phyloP scores from a whole-genome alignment of 2,888 invertebrate genomes.

The Protodeltote pygarga region DNA sequence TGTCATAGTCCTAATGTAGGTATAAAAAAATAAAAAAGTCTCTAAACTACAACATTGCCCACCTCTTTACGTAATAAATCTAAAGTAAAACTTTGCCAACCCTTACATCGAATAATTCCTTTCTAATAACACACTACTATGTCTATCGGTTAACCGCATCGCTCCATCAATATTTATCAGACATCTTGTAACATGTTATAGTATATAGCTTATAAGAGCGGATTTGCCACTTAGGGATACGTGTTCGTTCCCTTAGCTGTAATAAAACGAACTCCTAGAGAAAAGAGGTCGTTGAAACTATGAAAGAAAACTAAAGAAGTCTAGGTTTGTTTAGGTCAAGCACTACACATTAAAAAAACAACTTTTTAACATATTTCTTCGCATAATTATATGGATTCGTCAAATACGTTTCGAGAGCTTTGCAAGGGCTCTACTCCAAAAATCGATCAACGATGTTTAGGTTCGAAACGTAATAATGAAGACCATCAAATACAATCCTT shows the following conservation, averaged over 20 bases:
- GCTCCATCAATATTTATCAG: slow-evolving; percentile 39
- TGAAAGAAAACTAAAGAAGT: slow-evolving; percentile 12
- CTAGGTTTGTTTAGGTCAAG: background rate
- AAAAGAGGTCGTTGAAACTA: slow-evolving; percentile 24
- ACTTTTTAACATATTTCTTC: too few relatives aligned
- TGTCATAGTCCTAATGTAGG: too few relatives aligned
- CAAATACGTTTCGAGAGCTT: too few relatives aligned
- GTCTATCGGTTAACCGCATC: background rate
- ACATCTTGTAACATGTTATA: slow-evolving; percentile 33
- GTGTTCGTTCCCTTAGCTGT: slow-evolving; percentile 38
- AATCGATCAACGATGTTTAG: too few relatives aligned
- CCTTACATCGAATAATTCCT: too few relatives aligned
- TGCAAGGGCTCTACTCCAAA: too few relatives aligned
- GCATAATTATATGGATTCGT: too few relatives aligned
- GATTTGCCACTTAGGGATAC: slow-evolving; percentile 52
- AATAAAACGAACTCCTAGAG: slow-evolving; percentile 44
- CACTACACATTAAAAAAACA: too few relatives aligned
- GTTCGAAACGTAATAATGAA: too few relatives aligned
- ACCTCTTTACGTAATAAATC: background rate
- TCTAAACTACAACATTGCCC: background rate
- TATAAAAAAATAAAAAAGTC: background rate
- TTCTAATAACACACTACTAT: too few relatives aligned
- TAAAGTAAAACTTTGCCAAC: slow-evolving; percentile 3
- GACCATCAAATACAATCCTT: too few relatives aligned
- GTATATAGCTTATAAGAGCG: slow-evolving; percentile 39